These are phyloP conservation scores for Neodontobutis hainanensis DNA, from an alignment of 2,113 vertebrate genomes.

Conservation along the genomic window DNA sequence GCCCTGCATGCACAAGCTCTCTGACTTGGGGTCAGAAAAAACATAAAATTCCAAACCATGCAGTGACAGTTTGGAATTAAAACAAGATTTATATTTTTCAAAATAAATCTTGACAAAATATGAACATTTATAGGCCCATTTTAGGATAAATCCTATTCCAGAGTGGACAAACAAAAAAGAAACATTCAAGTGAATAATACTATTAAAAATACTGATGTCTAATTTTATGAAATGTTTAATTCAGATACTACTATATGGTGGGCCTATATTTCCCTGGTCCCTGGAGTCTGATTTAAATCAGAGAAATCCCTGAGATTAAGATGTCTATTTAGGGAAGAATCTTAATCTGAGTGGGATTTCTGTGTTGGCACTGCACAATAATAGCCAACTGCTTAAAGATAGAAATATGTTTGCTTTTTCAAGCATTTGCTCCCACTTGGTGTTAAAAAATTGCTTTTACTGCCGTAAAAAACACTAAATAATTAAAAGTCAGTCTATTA, in stretches of 20 bases:
- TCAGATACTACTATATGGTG: background rate
- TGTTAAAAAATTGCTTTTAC: background rate
- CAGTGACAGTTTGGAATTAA: no score
- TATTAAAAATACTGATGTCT: no score
- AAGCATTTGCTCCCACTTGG: background rate
- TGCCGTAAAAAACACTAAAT: background rate
- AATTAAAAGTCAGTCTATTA: conserved; percentile 22
- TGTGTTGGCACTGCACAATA: background rate
- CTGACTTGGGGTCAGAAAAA: background rate
- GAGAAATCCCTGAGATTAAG: conserved; percentile 7
- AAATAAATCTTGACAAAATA: background rate
- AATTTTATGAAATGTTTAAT: background rate
- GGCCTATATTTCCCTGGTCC: background rate
- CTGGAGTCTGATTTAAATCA: conserved; percentile 4
- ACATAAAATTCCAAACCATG: background rate
- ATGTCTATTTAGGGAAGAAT: background rate
- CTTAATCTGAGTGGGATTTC: conserved; percentile 12
- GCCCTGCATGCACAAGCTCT: background rate
- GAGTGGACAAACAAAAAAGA: no score
- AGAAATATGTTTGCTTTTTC: background rate
- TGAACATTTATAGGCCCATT: no score
- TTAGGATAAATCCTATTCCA: no score
- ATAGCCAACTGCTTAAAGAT: background rate
- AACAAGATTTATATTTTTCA: no score
- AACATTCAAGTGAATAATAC: no score